phyloP scores from a whole-genome alignment of 2,797 vertebrate species.

The Sebastes oblongus region DNA sequence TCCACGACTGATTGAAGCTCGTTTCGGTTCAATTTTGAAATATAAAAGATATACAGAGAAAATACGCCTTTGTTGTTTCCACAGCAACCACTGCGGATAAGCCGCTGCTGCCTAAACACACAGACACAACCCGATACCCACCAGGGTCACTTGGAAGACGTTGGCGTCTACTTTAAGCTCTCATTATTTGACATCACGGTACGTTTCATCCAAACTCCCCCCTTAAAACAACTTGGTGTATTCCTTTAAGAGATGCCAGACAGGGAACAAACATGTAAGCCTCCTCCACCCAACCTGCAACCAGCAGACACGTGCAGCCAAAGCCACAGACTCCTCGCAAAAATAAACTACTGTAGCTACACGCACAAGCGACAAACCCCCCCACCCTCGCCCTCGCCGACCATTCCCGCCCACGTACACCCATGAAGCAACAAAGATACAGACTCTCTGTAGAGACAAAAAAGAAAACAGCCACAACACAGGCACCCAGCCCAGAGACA shows the following conservation, averaged over 20 bases:
- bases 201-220: constrained; percentile 19
- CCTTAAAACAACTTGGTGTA: constrained; percentile 38
- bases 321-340: constrained; percentile 17
- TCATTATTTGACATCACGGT: not conserved
- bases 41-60: constrained; percentile 10
- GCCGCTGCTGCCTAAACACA: not conserved
- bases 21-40: constrained; percentile 3
- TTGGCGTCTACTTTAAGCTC: not conserved
- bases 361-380: constrained; percentile 16
- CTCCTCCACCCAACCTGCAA: constrained; percentile 13
- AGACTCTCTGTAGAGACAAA: constrained; percentile 38
- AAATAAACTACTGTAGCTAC: not conserved
- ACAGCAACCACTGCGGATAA: constrained; percentile 55
- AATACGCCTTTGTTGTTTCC: constrained; percentile 50
- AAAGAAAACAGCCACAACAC: constrained; percentile 17
- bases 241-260: constrained; percentile 52
- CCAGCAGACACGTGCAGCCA: constrained; percentile 32
- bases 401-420: constrained; percentile 19
- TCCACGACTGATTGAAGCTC: not conserved
- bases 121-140: not conserved
- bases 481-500: constrained; percentile 32
- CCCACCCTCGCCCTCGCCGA: not conserved
- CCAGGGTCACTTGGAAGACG: constrained; percentile 11
- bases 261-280: constrained; percentile 51
- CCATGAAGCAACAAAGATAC: constrained; percentile 47